These are phyloP conservation scores for Junco hyemalis DNA, from an alignment of 2,113 vertebrate genomes.

Conservation along the genomic window DNA sequence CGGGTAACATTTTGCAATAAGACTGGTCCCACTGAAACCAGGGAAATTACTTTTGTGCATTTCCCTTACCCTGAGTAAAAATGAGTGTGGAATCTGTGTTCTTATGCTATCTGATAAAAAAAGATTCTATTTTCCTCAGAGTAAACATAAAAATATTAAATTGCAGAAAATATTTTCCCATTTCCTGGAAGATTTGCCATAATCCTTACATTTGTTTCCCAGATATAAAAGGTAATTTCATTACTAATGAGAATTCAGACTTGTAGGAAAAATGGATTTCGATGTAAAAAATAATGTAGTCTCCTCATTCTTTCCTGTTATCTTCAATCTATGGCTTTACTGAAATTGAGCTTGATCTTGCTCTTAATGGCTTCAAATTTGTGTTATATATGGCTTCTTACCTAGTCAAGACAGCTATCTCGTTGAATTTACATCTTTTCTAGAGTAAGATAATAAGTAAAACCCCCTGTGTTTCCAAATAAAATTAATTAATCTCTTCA, in stretches of 20 bases:
- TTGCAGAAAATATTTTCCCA: not conserved
- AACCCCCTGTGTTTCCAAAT: not conserved
- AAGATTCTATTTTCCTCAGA: not conserved
- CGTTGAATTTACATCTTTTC: not conserved
- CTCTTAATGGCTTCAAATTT: not conserved
- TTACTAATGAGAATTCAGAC: not conserved
- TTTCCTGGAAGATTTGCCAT: not conserved
- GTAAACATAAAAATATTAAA: not conserved
- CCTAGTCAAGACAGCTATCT: not conserved
- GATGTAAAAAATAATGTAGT: not conserved
- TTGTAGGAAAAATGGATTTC: not conserved
- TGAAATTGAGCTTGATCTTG: not conserved
- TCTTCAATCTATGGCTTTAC: not conserved
- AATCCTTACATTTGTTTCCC: not conserved
- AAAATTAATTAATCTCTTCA: not conserved
- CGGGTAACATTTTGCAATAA: not conserved
- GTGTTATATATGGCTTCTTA: not conserved
- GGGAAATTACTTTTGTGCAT: slow-evolving; percentile 3
- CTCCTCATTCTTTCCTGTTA: not conserved
- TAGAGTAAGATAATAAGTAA: not conserved
- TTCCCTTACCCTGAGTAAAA: not conserved
- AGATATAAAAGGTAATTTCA: not conserved
- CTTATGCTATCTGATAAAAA: not conserved
- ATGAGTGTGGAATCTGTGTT: not conserved
- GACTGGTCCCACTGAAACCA: not conserved